These are phyloP conservation scores for Clavelina lepadiformis DNA, from an alignment of 23 tunicate genomes.

Conservation along the genomic window DNA sequence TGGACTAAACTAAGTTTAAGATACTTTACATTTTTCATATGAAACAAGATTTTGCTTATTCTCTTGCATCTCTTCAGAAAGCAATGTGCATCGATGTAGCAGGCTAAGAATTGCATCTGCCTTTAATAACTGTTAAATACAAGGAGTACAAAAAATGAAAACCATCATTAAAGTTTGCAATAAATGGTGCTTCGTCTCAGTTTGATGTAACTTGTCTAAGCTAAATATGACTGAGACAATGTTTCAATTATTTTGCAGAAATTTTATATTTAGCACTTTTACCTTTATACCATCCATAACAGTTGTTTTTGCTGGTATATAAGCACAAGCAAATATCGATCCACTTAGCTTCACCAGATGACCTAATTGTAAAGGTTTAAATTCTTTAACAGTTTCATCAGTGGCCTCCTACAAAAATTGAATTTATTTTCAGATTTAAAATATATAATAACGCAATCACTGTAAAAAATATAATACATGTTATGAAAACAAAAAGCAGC, in stretches of 20 bases:
- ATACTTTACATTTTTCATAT: too few relatives aligned
- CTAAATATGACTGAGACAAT: too few relatives aligned
- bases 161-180: too few relatives aligned
- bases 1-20: too few relatives aligned
- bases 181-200: too few relatives aligned
- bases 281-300: constrained; percentile 5
- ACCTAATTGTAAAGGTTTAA: neutral
- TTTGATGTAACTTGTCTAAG: too few relatives aligned
- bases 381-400: neutral
- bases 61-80: constrained; percentile 2
- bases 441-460: too few relatives aligned
- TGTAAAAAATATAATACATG: too few relatives aligned
- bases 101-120: neutral
- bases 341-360: neutral
- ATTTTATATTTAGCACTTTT: too few relatives aligned
- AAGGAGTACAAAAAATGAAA: neutral
- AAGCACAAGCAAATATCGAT: constrained; percentile 9
- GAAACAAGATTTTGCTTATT: neutral
- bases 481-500: too few relatives aligned
- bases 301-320: constrained; percentile 4
- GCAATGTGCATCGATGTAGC: neutral
- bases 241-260: too few relatives aligned
- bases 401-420: neutral
- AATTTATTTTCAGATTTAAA: too few relatives aligned
- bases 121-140: neutral